Evolutionary conservation across 2,797 vertebrate genomes (phyloP), one percentile per base, ranked within the genome.

Genomic region (Myotis findleyi): DNA sequence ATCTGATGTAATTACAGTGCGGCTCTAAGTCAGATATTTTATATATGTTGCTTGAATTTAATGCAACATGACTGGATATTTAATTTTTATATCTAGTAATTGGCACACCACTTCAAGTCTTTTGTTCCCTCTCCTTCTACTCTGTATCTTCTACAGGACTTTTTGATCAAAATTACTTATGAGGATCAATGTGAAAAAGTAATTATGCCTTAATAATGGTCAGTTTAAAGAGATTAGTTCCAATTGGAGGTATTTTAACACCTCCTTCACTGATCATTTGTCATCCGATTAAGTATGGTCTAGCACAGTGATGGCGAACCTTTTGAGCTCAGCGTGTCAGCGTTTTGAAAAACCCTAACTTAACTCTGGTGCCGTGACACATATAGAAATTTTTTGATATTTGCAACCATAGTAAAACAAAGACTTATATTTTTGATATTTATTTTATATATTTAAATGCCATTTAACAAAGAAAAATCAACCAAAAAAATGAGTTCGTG

Each of bases 161-260:
- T 96, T 87, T 85, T 38, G 21, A 57, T 47, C 36, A 91, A 93
- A 95, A 84, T 93, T 77, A 53, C 12, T 27, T 83, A n/a, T 84
- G 10, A 68, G 51, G 9, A 23, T 87, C 27, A 75, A 1, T 85
- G 51, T 79, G 41, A 91, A 85, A 87, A 41, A 62, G 13, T 87
- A 90, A 25, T 87, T 92, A 30, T 83, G 5, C 86, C 27, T 89
- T 82, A 69, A 80, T 75, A 92, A 92, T 41, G 33, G 27, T 76
- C 64, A 87, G 9, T 84, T 91, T 91, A 53, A 84, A 89, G 47
- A 95, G 8, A 92, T 76, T 87, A 79, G 55, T 85, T 89, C 38
- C 17, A 82, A 0, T 16, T 89, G 47, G 44, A 51, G 36, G 13
- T 25, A 36, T 93, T 92, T 93, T 64, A 6, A 47, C 23, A 71